phyloP scores from a whole-genome alignment of 1,140 invertebrate species.

The Cydia fagiglandana region DNA sequence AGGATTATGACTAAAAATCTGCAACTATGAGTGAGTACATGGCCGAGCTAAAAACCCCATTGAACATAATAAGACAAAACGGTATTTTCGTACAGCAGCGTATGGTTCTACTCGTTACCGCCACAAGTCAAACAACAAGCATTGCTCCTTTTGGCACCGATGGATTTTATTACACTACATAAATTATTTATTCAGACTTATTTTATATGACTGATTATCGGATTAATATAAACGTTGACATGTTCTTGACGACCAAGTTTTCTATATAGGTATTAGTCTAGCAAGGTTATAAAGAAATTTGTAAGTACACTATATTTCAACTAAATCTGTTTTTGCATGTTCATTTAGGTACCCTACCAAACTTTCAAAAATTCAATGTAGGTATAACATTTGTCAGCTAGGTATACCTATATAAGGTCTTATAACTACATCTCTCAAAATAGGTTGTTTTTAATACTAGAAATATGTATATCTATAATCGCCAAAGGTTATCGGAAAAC shows the following conservation, averaged over 20 bases:
- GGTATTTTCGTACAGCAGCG: slow-evolving; percentile 62
- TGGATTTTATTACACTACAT: neutral
- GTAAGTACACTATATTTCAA: too few species aligned
- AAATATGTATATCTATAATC: neutral
- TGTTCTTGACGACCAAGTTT: too few species aligned
- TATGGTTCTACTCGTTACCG: slow-evolving; percentile 67
- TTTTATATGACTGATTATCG: too few species aligned
- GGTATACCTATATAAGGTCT: too few species aligned
- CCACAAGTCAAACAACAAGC: slow-evolving; percentile 66
- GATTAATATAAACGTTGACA: too few species aligned
- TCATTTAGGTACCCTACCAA: too few species aligned
- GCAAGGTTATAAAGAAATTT: too few species aligned
- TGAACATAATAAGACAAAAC: slow-evolving; percentile 69
- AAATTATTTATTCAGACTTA: neutral
- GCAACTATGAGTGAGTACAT: slow-evolving; percentile 22
- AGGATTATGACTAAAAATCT: slow-evolving; percentile 24
- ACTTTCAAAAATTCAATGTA: too few species aligned
- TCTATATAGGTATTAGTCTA: too few species aligned
- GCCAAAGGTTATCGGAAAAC: neutral
- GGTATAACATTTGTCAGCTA: too few species aligned
- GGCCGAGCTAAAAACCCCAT: slow-evolving; percentile 66
- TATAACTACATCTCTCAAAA: neutral
- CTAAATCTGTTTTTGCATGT: too few species aligned
- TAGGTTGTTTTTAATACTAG: neutral
- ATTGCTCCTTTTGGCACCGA: slow-evolving; percentile 45